Evolutionary conservation across 2,888 invertebrate genomes (phyloP), one percentile per base, ranked within the genome.

Genomic region (Ashinkailepas kermadecensis): DNA sequence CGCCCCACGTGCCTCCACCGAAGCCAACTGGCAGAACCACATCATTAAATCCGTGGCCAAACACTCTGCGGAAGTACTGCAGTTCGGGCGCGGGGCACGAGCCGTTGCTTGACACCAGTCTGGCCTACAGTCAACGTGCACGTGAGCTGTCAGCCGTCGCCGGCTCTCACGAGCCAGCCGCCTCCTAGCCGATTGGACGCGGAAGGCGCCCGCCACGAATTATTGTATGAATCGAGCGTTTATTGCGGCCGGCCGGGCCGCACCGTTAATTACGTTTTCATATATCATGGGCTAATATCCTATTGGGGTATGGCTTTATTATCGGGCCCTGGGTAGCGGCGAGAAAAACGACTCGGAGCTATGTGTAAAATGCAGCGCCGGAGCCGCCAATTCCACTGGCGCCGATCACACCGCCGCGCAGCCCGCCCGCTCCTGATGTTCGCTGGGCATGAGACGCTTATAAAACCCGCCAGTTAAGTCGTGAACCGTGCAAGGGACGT

Each of bases 221-320:
- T 74, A 56, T 74, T 56, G 54, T 74, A 56, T 74, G 56, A 74
- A 74, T 74, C 74, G 74, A 74, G 56, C 74, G 21, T 54, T 74
- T 74, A 74, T 74, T 54, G 56, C 74, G 54, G 74, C 21, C 21
- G 15, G 65, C 23, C 56, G 21, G 56, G 54, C 18, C 56, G 74
- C 18, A 13, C 74, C 74, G 74, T 74, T 74, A 74, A 74, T 74
- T 74, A 74, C 56, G 74, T 74, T 74, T 74, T 74, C 74, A 74
- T 74, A 74, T 74, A 74, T 74, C 74, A 74, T 74, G 56, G 74
- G 74, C 74, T 74, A 74, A 74, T 74, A 56, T 56, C 74, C 56
- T 74, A 74, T 74, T 21, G 54, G 25, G 74, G 54, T 54, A 74
- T 21, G 74, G 74, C 74, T 74, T 56, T 74, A 74, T 74, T 74